Percentiles rank a stretch among this genome's conserved stretches.
Evolutionary conservation across 30 jellyfish, hydroid and myxozoan genomes (phyloP).

Genomic region (Aurelia aurita complex sp. Pacific): DNA sequence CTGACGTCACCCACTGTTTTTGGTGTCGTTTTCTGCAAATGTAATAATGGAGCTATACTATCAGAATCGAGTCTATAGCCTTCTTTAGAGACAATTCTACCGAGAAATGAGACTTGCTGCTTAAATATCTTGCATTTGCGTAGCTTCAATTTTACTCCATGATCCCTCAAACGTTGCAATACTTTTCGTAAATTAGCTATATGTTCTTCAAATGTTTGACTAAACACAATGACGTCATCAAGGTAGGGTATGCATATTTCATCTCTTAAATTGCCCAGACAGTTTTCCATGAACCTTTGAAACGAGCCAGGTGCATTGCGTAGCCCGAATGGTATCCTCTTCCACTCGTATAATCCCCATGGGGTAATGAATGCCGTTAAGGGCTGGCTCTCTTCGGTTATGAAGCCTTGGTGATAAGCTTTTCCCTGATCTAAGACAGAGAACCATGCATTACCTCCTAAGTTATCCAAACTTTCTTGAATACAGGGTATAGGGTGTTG

Average conservation of each 20-base stretch:
- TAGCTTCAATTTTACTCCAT: conserved; percentile 25
- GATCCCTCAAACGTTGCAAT: not conserved
- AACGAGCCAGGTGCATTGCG: conserved; percentile 71
- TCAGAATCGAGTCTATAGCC: conserved; percentile 31
- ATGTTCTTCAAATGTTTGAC: conserved; percentile 29
- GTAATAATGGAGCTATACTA: conserved; percentile 4
- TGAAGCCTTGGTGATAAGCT: too few species aligned
- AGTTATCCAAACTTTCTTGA: conserved; percentile 3
- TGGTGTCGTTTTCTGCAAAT: conserved; percentile 11
- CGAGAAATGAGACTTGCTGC: conserved; percentile 17
- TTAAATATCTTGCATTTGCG: not conserved
- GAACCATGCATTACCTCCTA: conserved; percentile 55
- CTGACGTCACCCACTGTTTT: conserved; percentile 40
- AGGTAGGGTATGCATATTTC: conserved; percentile 20
- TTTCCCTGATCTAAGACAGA: conserved; percentile 7
- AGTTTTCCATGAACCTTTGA: conserved; percentile 56
- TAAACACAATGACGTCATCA: conserved; percentile 32
- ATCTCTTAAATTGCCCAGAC: conserved; percentile 30
- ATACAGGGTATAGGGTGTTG: conserved; percentile 45
- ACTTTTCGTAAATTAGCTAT: not conserved
- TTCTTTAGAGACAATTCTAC: conserved; percentile 12
- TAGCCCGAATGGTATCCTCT: conserved; percentile 49
- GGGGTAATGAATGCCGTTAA: conserved; percentile 55
- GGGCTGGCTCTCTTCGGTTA: conserved; percentile 29
- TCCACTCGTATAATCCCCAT: conserved; percentile 76